phyloP scores from a whole-genome alignment of 2,888 invertebrate genomes.

The Rhyacophila evoluta region DNA sequence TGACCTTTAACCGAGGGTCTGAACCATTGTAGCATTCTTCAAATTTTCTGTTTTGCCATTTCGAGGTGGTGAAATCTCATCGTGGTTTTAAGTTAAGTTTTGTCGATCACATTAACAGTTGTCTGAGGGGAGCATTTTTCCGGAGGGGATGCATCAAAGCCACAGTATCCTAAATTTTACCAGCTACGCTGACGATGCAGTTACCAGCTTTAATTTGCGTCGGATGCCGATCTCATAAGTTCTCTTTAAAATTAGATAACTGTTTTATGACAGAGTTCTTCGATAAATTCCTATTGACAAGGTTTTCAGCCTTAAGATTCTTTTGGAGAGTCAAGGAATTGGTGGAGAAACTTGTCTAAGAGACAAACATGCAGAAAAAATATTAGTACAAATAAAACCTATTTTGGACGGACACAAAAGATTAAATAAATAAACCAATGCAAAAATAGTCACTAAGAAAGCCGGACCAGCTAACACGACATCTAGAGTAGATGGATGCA shows the following conservation, averaged over 20 bases:
- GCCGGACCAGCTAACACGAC: neutral
- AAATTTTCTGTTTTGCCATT: neutral
- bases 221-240: slow-evolving; percentile 70
- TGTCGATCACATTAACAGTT: neutral
- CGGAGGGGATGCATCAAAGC: slow-evolving; percentile 69
- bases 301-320: neutral
- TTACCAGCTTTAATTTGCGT: slow-evolving; percentile 68
- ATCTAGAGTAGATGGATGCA: neutral
- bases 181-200: slow-evolving; percentile 69
- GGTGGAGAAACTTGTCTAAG: slow-evolving; percentile 60
- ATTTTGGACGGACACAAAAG: slow-evolving; percentile 26
- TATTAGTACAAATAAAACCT: slow-evolving; percentile 42
- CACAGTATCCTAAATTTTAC: slow-evolving; percentile 69
- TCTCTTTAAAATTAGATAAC: slow-evolving; percentile 66
- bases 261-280: slow-evolving; percentile 66
- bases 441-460: slow-evolving; percentile 36
- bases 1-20: neutral
- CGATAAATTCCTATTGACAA: slow-evolving; percentile 31
- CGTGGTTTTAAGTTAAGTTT: neutral
- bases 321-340: slow-evolving; percentile 42
- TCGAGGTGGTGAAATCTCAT: neutral
- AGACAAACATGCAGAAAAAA: slow-evolving; percentile 38
- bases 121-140: slow-evolving; percentile 53
- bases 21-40: neutral
- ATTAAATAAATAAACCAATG: slow-evolving; percentile 40